phyloP scores from a whole-genome alignment of 64 coral and sea anemone species.

The Stichodactyla mertensii region DNA sequence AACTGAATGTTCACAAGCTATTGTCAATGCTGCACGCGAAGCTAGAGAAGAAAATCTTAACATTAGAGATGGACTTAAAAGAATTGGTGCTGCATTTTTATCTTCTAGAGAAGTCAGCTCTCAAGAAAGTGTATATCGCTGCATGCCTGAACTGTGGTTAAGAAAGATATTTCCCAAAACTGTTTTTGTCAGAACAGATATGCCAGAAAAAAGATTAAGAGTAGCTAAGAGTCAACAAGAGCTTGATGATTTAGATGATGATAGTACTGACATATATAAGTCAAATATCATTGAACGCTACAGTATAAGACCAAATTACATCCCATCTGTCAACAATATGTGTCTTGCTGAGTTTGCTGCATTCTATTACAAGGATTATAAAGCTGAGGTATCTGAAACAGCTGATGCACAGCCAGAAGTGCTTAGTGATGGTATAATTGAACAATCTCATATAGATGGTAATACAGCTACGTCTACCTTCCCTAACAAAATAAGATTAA shows the following conservation, averaged over 20 bases:
- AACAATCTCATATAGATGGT: conserved; percentile 18
- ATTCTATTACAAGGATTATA: conserved; percentile 32
- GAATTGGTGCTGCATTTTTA: not conserved
- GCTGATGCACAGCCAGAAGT: conserved; percentile 7
- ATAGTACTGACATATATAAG: conserved; percentile 26
- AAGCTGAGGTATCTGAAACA: not conserved
- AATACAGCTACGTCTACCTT: not conserved
- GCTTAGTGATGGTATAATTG: conserved; percentile 29
- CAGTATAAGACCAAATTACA: conserved; percentile 11
- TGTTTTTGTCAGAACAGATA: conserved; percentile 61
- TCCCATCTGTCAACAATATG: not conserved
- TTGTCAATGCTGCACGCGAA: conserved; percentile 1
- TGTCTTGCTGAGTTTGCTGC: too few species aligned
- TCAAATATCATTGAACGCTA: not conserved
- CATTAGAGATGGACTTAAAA: too few species aligned
- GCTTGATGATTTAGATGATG: conserved; percentile 63
- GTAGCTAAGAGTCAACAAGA: conserved; percentile 60
- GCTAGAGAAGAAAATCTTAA: not conserved
- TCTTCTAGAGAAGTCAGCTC: conserved; percentile 7
- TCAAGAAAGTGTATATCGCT: conserved; percentile 18
- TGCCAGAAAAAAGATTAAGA: not conserved
- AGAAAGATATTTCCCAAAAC: conserved; percentile 16
- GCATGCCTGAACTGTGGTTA: too few species aligned
- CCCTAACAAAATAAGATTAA: conserved; percentile 34
- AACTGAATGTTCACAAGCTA: not conserved